Conservation (phyloP, 1,140 invertebrate species). For the Eumaeus atala region DNA sequence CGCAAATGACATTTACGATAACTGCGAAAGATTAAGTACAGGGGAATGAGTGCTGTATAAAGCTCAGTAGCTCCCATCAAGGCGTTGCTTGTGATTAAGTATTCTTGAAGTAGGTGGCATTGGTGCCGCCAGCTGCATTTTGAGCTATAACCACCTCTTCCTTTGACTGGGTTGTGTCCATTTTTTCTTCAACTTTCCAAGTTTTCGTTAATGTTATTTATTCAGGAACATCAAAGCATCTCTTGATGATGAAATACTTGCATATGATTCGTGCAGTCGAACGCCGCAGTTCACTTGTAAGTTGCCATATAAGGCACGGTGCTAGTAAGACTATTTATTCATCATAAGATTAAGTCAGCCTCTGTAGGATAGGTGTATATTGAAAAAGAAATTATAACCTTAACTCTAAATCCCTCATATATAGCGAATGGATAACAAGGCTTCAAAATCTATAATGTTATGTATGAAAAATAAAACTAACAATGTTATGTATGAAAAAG, state of each 20-base stretch:
- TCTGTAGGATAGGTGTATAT: too few species aligned
- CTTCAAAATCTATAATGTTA: too few species aligned
- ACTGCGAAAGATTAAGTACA: background rate
- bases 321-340: too few species aligned
- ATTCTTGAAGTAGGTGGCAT: background rate
- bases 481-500: too few species aligned
- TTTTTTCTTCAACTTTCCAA: background rate
- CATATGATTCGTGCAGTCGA: too few species aligned
- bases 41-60: background rate
- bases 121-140: constrained; percentile 1
- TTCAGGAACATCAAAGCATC: background rate
- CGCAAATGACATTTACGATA: background rate
- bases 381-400: too few species aligned
- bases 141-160: background rate
- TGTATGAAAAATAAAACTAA: too few species aligned
- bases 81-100: background rate
- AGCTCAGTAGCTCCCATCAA: background rate
- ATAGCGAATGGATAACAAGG: too few species aligned
- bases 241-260: constrained; percentile 4
- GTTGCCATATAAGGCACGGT: background rate
- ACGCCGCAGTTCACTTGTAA: too few species aligned
- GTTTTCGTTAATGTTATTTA: background rate
- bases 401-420: too few species aligned
- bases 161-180: background rate
- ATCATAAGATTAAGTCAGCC: too few species aligned